Evolutionary conservation across 2,888 invertebrate genomes (phyloP).

Genomic region (Ceraclea dissimilis): DNA sequence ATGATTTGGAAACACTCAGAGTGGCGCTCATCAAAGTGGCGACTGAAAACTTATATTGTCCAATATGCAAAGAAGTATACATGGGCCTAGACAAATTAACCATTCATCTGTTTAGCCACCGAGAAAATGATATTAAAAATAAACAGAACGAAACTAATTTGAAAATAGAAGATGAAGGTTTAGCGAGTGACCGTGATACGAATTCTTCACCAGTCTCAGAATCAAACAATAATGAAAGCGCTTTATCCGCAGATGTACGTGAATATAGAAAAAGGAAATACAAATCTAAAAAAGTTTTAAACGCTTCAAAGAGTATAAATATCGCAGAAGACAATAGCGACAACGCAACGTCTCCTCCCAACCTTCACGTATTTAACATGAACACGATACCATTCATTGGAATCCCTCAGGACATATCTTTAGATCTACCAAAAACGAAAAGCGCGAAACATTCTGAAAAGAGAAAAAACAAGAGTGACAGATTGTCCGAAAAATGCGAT

Average conservation of each 20-base stretch:
- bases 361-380: slow-evolving; percentile 26
- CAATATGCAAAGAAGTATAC: slow-evolving; percentile 68
- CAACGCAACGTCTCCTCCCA: slow-evolving; percentile 12
- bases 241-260: background rate
- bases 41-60: slow-evolving; percentile 66
- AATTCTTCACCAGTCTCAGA: background rate
- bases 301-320: background rate
- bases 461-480: slow-evolving; percentile 5
- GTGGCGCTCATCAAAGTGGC: slow-evolving; percentile 67
- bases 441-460: slow-evolving; percentile 3
- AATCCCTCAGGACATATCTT: slow-evolving; percentile 28
- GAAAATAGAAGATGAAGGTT: slow-evolving; percentile 23
- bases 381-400: slow-evolving; percentile 39
- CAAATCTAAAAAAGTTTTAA: background rate
- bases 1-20: slow-evolving; percentile 61
- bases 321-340: background rate
- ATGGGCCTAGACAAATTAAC: slow-evolving; percentile 75
- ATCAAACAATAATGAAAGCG: background rate
- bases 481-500: slow-evolving; percentile 43
- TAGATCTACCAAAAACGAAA: slow-evolving; percentile 1
- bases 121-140: slow-evolving; percentile 34
- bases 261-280: background rate
- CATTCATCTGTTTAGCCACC: slow-evolving; percentile 73
- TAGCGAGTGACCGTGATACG: background rate
- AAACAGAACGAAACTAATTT: slow-evolving; percentile 29